Evolutionary conservation across 2,113 vertebrate genomes (phyloP).

Genomic region (Bolborhynchus lineola): DNA sequence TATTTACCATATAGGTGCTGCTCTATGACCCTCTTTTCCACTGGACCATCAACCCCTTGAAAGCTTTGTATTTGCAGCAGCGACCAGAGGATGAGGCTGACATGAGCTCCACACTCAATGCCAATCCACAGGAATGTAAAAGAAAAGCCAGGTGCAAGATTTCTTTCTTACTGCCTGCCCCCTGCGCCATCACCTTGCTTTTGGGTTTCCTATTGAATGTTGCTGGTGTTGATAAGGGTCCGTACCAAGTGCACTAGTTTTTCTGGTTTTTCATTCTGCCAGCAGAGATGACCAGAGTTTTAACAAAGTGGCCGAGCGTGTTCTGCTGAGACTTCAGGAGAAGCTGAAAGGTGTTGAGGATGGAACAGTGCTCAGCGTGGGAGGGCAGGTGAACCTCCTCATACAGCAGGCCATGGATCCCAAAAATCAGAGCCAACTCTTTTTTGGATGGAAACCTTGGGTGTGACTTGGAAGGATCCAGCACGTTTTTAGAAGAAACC

Average conservation of each 20-base stretch:
- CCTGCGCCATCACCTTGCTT: neutral
- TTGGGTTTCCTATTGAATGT: neutral
- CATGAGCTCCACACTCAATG: slow-evolving; percentile 78
- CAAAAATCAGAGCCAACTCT: slow-evolving; percentile 93
- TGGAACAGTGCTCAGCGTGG: slow-evolving; percentile 90
- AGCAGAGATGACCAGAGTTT: slow-evolving; percentile 86
- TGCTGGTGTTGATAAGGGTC: neutral
- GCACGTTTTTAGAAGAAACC: neutral
- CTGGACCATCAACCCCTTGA: slow-evolving; percentile 98
- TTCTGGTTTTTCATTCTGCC: neutral
- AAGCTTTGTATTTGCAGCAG: slow-evolving; percentile 93
- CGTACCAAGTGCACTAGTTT: neutral
- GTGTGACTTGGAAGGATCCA: slow-evolving; percentile 70
- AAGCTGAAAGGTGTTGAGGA: slow-evolving; percentile 97
- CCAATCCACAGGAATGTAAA: slow-evolving; percentile 78
- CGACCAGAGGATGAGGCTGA: slow-evolving; percentile 91
- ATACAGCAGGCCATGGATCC: slow-evolving; percentile 98
- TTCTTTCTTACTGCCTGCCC: neutral
- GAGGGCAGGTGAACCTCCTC: slow-evolving; percentile 96
- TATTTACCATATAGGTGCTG: slow-evolving; percentile 80
- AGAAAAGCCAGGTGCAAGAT: slow-evolving; percentile 79
- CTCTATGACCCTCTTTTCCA: slow-evolving; percentile 97
- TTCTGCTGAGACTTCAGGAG: slow-evolving; percentile 94
- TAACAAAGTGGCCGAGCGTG: slow-evolving; percentile 97
- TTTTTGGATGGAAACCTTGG: slow-evolving; percentile 94